These are phyloP conservation scores for Montipora efflorescens DNA, from an alignment of 64 coral and sea anemone species.

Conservation along the genomic window DNA sequence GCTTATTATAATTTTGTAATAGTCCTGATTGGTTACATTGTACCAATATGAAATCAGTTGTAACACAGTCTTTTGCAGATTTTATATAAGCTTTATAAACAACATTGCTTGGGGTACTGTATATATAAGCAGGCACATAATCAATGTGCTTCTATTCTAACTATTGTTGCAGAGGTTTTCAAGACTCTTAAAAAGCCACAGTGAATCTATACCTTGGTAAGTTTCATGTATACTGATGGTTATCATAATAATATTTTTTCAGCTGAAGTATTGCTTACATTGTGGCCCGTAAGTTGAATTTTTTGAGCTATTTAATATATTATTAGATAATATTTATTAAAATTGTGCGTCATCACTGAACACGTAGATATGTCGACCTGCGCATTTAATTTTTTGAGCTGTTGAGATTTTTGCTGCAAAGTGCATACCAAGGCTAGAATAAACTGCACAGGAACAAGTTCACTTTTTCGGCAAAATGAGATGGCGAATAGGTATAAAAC, in stretches of 20 bases:
- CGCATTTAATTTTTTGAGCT: background rate
- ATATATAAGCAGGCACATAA: background rate
- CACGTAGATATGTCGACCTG: background rate
- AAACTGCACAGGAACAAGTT: slow-evolving; percentile 13
- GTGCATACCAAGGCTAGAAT: background rate
- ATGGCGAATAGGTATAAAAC: slow-evolving; percentile 1
- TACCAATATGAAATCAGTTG: background rate
- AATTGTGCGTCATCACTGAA: background rate
- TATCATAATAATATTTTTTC: background rate
- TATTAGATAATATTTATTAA: background rate
- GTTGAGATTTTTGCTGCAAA: background rate
- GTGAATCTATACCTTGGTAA: background rate
- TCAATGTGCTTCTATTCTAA: background rate
- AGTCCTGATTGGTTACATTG: background rate
- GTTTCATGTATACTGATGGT: background rate
- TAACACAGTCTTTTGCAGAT: background rate
- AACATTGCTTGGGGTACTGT: background rate
- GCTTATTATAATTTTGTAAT: background rate
- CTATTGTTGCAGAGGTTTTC: background rate
- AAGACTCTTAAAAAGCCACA: background rate
- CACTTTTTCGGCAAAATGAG: slow-evolving; percentile 16
- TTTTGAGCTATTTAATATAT: background rate
- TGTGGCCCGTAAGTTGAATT: background rate
- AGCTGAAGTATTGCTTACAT: background rate
- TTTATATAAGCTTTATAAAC: background rate